Conservation (phyloP, 2,888 invertebrate genomes). For the Oegoconia quadripuncta region DNA sequence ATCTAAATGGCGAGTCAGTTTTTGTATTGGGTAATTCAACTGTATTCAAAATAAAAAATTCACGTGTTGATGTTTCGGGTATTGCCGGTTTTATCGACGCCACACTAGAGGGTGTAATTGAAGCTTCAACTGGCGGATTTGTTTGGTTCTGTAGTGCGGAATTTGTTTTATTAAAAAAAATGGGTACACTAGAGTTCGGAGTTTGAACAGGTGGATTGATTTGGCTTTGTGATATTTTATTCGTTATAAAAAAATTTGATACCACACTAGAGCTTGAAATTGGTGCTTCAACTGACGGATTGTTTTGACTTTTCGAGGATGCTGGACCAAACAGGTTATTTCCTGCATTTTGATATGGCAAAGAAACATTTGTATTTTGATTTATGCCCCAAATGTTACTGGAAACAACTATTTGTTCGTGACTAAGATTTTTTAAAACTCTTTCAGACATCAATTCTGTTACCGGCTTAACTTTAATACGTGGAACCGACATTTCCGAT, state of each 20-base stretch:
- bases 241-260: too few species aligned
- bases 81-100: too few species aligned
- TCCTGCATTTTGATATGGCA: neutral
- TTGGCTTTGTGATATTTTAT: too few species aligned
- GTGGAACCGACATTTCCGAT: conserved; percentile 29
- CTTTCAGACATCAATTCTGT: conserved; percentile 56
- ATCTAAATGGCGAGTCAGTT: conserved; percentile 53
- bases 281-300: neutral
- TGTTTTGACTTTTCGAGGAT: neutral
- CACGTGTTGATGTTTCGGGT: conserved; percentile 7
- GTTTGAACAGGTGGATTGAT: too few species aligned
- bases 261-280: neutral
- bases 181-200: too few species aligned
- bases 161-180: too few species aligned
- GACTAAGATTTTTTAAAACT: conserved; percentile 28
- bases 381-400: conserved; percentile 9
- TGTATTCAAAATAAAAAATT: conserved; percentile 44
- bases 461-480: conserved; percentile 64
- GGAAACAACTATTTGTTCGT: conserved; percentile 10
- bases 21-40: conserved; percentile 53
- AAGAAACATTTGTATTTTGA: conserved; percentile 1
- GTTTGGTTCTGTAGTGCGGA: neutral
- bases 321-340: neutral
- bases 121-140: neutral
- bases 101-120: neutral